Evolutionary conservation across 1,140 invertebrate species (phyloP).

Genomic region (Archivesica marissinica): DNA sequence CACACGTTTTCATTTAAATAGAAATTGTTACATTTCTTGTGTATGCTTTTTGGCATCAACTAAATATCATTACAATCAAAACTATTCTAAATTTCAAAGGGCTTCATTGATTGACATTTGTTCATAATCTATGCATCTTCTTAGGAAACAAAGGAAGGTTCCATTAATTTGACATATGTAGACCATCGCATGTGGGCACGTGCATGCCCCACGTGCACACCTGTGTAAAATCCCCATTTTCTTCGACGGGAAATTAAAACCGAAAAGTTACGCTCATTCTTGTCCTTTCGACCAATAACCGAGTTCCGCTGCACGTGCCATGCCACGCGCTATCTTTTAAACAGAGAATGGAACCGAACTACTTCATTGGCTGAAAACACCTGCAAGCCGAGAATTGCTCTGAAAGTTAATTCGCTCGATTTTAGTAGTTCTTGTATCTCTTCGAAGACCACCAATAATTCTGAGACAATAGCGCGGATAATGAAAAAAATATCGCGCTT

Average conservation of each 20-base stretch:
- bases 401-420: conserved; percentile 24
- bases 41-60: too few species aligned
- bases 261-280: conserved; percentile 18
- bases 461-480: conserved; percentile 35
- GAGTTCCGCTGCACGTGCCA: conserved; percentile 35
- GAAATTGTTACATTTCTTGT: too few species aligned
- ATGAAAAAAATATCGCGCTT: conserved; percentile 7
- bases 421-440: conserved; percentile 19
- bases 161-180: conserved; percentile 30
- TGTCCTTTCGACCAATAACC: conserved; percentile 28
- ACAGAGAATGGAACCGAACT: conserved; percentile 29
- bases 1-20: too few species aligned
- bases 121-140: background rate
- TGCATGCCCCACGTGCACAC: conserved; percentile 23
- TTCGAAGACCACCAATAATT: conserved; percentile 19
- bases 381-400: conserved; percentile 30
- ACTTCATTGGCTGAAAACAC: conserved; percentile 52
- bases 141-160: conserved; percentile 18
- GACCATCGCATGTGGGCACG: conserved; percentile 21
- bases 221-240: conserved; percentile 38
- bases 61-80: too few species aligned
- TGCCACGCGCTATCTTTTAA: conserved; percentile 23
- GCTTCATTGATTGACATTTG: background rate
- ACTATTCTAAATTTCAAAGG: too few species aligned
- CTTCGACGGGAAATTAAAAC: conserved; percentile 56